phyloP scores from a whole-genome alignment of 2,888 invertebrate species.

The Operophtera brumata region DNA sequence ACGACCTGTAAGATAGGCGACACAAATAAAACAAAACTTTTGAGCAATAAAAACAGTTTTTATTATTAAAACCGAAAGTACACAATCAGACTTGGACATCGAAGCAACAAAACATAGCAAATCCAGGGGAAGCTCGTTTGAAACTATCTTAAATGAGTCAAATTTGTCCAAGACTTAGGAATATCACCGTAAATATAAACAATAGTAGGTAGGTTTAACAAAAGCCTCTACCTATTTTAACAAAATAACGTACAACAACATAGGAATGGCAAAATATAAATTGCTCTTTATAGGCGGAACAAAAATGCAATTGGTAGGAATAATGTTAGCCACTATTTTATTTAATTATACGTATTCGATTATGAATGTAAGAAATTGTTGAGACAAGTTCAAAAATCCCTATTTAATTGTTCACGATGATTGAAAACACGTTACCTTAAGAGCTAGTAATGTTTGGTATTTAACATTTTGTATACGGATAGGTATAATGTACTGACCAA shows the following conservation, averaged over 20 bases:
- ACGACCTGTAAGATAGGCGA: neutral
- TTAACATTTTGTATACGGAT: slow-evolving; percentile 11
- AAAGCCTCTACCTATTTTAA: slow-evolving; percentile 4
- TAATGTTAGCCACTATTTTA: slow-evolving; percentile 1
- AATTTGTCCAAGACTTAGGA: slow-evolving; percentile 13
- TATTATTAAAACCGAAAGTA: slow-evolving; percentile 27
- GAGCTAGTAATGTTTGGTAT: neutral
- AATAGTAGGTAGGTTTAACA: slow-evolving; percentile 2
- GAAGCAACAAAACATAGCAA: slow-evolving; percentile 24
- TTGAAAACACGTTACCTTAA: slow-evolving; percentile 6
- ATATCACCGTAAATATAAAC: slow-evolving; percentile 9
- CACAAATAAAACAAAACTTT: slow-evolving; percentile 23
- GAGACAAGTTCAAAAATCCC: slow-evolving; percentile 4
- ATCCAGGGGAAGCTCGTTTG: slow-evolving; percentile 10
- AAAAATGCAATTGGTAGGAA: slow-evolving; percentile 19
- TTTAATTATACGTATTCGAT: neutral
- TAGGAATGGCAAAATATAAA: slow-evolving; percentile 24
- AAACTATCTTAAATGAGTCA: neutral
- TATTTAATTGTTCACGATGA: neutral
- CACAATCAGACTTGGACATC: slow-evolving; percentile 33
- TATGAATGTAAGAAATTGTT: slow-evolving; percentile 1
- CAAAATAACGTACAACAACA: slow-evolving; percentile 18
- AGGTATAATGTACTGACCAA: slow-evolving; percentile 3
- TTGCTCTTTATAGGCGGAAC: slow-evolving; percentile 31
- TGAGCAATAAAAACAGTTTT: slow-evolving; percentile 35